These are phyloP conservation scores for Uria aalge DNA, from an alignment of 2,113 vertebrate genomes.

Conservation along the genomic window DNA sequence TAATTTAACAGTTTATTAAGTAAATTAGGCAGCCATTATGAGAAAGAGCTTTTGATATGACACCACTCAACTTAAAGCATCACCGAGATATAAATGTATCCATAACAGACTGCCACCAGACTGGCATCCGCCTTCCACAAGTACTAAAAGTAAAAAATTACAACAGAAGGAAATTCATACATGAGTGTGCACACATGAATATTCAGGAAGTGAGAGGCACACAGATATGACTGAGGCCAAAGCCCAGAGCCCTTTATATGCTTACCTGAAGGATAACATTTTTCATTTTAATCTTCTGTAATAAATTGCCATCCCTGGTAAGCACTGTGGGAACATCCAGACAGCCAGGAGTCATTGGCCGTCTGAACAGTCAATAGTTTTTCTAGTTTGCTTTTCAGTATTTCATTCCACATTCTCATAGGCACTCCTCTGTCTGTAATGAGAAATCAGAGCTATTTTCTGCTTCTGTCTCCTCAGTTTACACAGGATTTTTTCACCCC, in stretches of 20 bases:
- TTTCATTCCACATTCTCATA: neutral
- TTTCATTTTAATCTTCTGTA: neutral
- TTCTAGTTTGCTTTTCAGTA: neutral
- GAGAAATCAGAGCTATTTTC: neutral
- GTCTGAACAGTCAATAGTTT: neutral
- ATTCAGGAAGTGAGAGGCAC: neutral
- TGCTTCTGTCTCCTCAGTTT: neutral
- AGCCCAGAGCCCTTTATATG: neutral
- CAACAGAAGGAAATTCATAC: neutral
- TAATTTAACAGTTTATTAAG: neutral
- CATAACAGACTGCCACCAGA: neutral
- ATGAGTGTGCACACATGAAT: neutral
- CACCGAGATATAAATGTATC: neutral
- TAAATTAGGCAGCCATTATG: neutral
- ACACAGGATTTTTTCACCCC: neutral
- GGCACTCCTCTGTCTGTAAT: neutral
- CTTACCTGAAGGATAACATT: neutral
- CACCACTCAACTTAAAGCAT: neutral
- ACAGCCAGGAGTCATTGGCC: neutral
- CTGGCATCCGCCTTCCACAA: neutral
- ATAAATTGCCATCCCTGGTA: neutral
- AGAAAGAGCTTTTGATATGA: neutral
- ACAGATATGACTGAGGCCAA: neutral
- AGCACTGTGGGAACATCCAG: neutral
- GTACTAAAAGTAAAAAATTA: neutral